phyloP scores from a whole-genome alignment of 2,797 vertebrate genomes.

The Falco novaeseelandiae region DNA sequence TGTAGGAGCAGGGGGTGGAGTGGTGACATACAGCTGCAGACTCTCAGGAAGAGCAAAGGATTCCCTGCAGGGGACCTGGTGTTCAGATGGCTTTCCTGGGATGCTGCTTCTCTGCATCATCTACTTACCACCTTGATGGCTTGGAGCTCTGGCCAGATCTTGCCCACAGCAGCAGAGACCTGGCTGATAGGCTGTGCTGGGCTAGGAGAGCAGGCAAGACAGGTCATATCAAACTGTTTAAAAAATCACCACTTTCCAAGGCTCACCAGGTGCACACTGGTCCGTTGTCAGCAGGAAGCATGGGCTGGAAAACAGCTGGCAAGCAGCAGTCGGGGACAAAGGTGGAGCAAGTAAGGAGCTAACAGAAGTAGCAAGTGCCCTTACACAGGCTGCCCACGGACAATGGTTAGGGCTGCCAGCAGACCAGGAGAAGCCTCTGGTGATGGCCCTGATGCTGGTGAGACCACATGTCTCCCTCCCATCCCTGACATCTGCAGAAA shows the following conservation, averaged over 20 bases:
- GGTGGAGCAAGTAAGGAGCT: neutral
- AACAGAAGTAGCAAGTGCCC: neutral
- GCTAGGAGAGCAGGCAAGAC: neutral
- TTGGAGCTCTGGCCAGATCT: neutral
- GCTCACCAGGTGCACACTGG: neutral
- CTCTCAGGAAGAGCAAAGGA: neutral
- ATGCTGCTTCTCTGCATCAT: neutral
- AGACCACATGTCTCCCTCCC: neutral
- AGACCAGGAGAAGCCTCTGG: neutral
- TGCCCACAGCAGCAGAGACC: neutral
- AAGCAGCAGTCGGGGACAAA: neutral
- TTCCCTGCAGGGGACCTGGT: fast-evolving
- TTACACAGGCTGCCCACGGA: neutral
- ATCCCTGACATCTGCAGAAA: neutral
- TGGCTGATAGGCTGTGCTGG: neutral
- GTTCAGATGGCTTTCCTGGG: neutral
- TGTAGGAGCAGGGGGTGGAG: neutral
- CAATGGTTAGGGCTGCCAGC: neutral
- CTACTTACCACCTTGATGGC: neutral
- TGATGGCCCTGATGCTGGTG: neutral
- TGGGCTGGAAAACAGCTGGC: neutral
- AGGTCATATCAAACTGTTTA: neutral
- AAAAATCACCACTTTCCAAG: neutral
- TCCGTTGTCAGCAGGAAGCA: neutral
- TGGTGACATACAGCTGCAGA: neutral